Evolutionary conservation across 2,797 vertebrate species (phyloP).

Genomic region (Bucorvus abyssinicus): DNA sequence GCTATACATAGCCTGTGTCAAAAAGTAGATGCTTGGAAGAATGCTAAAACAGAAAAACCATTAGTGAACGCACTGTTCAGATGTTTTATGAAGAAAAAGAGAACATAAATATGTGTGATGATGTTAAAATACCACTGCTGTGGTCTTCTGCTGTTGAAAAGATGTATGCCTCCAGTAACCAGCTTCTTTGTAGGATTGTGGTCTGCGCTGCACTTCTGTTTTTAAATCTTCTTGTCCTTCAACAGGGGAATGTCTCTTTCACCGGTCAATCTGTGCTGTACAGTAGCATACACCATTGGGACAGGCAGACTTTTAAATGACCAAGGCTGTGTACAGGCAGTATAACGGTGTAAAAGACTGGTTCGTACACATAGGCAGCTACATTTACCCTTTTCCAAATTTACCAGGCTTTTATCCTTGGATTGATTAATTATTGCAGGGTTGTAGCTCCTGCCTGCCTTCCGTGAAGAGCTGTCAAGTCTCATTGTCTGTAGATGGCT

Average conservation of each 20-base stretch:
- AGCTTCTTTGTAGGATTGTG: background rate
- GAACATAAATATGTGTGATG: background rate
- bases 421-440: constrained; percentile 52
- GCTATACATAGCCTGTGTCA: background rate
- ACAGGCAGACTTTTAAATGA: background rate
- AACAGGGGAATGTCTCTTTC: background rate
- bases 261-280: background rate
- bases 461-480: constrained; percentile 24
- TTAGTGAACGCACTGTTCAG: background rate
- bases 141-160: background rate
- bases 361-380: background rate
- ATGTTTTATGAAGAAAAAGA: background rate
- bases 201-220: background rate
- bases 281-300: background rate
- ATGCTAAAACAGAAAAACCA: background rate
- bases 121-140: background rate
- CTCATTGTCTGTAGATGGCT: constrained; percentile 58
- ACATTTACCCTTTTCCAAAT: background rate
- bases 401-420: constrained; percentile 32
- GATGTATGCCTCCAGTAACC: background rate
- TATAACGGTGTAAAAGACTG: background rate
- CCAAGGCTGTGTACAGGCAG: background rate
- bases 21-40: background rate
- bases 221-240: background rate
- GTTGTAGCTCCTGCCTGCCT: constrained; percentile 31